phyloP scores from a whole-genome alignment of 2,113 vertebrate species.

The Silurus meridionalis region DNA sequence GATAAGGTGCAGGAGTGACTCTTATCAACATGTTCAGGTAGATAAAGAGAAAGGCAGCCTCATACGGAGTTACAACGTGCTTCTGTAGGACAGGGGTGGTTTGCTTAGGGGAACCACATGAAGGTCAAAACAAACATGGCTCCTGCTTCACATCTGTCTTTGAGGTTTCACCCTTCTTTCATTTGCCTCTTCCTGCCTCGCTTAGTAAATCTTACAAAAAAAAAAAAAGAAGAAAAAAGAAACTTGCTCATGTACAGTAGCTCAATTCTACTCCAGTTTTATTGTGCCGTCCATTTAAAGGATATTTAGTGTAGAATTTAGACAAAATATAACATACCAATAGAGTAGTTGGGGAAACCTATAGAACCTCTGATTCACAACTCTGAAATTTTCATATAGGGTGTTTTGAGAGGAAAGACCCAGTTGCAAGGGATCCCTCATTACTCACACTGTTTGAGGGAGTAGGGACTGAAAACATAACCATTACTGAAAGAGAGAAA shows the following conservation, averaged over 20 bases:
- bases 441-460: constrained; percentile 46
- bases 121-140: constrained; percentile 55
- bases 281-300: not conserved
- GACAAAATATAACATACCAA: not conserved
- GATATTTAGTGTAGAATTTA: not conserved
- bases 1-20: not conserved
- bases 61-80: not conserved
- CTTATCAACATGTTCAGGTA: not conserved
- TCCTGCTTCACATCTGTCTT: constrained; percentile 55
- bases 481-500: constrained; percentile 47
- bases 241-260: not conserved
- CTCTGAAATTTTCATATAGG: constrained; percentile 1
- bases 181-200: constrained; percentile 49
- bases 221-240: constrained; percentile 11
- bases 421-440: constrained; percentile 50
- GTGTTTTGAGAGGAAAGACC: constrained; percentile 49
- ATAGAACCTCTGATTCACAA: constrained; percentile 14
- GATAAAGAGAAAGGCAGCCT: not conserved
- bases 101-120: constrained; percentile 54
- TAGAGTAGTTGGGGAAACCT: not conserved
- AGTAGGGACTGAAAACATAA: constrained; percentile 32
- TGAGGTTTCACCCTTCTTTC: constrained; percentile 53
- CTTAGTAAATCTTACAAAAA: constrained; percentile 25
- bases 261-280: not conserved
- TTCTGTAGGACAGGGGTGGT: constrained; percentile 49